phyloP scores from a whole-genome alignment of 2,888 invertebrate genomes.

The Argyra leucocephala region DNA sequence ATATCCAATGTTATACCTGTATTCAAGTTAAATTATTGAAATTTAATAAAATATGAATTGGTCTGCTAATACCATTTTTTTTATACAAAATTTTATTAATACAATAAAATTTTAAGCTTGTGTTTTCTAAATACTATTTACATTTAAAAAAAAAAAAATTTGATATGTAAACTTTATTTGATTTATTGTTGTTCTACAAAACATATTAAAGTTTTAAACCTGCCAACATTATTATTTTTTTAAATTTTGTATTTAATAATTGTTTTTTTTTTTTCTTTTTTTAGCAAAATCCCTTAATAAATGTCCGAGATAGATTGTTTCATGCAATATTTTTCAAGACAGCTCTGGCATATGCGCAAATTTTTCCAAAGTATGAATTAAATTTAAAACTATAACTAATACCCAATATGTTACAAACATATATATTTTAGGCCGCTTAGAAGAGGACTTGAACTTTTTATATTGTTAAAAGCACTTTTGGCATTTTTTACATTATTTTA shows the following conservation, averaged over 20 bases:
- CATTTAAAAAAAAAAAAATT: no score
- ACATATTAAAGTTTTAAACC: no score
- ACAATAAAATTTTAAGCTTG: no score
- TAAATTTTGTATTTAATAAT: conserved; percentile 12
- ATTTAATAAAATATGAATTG: no score
- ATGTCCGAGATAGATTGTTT: conserved; percentile 83
- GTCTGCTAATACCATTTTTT: no score
- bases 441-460: conserved; percentile 35
- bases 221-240: neutral
- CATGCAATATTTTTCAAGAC: conserved; percentile 90
- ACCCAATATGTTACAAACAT: conserved; percentile 8
- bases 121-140: no score
- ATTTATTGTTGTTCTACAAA: no score
- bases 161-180: no score
- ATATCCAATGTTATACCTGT: no score
- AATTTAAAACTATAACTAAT: conserved; percentile 50
- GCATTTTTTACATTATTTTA: conserved; percentile 88
- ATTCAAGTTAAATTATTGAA: no score
- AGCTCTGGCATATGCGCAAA: conserved; percentile 82
- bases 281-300: conserved; percentile 63
- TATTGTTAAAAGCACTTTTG: conserved; percentile 56
- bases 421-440: conserved; percentile 31
- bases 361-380: conserved; percentile 68
- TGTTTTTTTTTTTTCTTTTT: conserved; percentile 18
- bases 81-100: no score